Conservation (phyloP, 2,888 invertebrate species). For the Euproctis similis region DNA sequence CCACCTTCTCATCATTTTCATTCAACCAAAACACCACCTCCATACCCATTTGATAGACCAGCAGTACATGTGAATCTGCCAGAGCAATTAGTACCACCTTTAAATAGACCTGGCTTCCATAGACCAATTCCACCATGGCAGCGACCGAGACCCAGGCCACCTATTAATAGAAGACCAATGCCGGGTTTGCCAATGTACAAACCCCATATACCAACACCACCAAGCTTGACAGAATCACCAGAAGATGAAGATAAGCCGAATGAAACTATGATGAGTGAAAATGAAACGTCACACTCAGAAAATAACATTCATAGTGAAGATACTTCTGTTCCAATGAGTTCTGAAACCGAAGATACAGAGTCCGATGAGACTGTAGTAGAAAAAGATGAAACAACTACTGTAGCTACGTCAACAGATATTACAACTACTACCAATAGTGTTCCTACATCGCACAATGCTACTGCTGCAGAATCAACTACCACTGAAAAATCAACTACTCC, state of each 20-base stretch:
- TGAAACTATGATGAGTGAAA: conserved; percentile 47
- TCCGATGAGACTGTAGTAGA: conserved; percentile 24
- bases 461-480: conserved; percentile 13
- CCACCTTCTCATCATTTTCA: conserved; percentile 59
- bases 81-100: conserved; percentile 82
- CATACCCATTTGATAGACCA: conserved; percentile 86
- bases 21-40: conserved; percentile 76
- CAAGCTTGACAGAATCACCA: conserved; percentile 48
- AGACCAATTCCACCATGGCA: conserved; percentile 81
- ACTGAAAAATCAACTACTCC: conserved; percentile 16
- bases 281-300: conserved; percentile 53
- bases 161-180: conserved; percentile 61
- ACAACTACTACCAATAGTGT: conserved; percentile 32
- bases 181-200: conserved; percentile 78
- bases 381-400: conserved; percentile 32
- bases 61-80: conserved; percentile 82
- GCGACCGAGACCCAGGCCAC: conserved; percentile 76
- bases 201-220: conserved; percentile 72
- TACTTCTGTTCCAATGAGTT: conserved; percentile 21
- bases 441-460: conserved; percentile 27
- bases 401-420: conserved; percentile 29
- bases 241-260: conserved; percentile 36
- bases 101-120: conserved; percentile 75
- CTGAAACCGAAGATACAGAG: conserved; percentile 38
- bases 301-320: conserved; percentile 51